Evolutionary conservation across 2,113 vertebrate species (phyloP).

Genomic region (Nerophis ophidion): DNA sequence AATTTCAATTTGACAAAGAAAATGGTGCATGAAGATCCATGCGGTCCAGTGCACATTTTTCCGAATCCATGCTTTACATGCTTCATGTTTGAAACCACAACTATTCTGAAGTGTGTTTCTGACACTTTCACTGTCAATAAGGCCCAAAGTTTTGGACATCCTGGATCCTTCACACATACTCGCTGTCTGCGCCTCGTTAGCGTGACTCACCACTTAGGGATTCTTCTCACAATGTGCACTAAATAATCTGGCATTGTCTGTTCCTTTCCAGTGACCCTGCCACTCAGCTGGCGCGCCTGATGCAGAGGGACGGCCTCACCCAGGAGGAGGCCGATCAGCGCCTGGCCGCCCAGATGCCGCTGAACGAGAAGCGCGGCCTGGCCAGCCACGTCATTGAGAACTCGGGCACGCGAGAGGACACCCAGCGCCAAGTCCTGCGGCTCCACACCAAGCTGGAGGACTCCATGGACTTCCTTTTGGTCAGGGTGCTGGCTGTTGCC

Average conservation of each 20-base stretch:
- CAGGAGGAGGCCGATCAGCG: constrained; percentile 80
- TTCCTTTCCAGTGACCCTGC: constrained; percentile 77
- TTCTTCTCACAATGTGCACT: constrained; percentile 39
- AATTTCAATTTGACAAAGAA: no score
- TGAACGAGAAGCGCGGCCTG: constrained; percentile 82
- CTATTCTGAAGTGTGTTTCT: constrained; percentile 16
- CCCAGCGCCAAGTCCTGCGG: constrained; percentile 79
- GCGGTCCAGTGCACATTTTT: background rate
- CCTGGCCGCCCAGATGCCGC: constrained; percentile 84
- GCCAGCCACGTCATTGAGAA: constrained; percentile 89
- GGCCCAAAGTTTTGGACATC: constrained; percentile 4
- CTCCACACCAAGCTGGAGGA: constrained; percentile 80
- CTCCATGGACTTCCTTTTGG: constrained; percentile 84
- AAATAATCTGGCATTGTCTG: constrained; percentile 37
- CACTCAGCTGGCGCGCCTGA: constrained; percentile 82
- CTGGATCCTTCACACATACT: constrained; percentile 1
- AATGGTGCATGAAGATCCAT: no score
- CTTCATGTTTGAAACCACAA: constrained; percentile 12
- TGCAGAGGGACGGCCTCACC: constrained; percentile 76
- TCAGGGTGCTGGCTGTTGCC: constrained; percentile 68
- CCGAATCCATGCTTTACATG: background rate
- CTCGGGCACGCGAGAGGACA: constrained; percentile 77
- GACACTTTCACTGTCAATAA: constrained; percentile 20
- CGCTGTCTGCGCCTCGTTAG: constrained; percentile 19
- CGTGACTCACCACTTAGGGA: constrained; percentile 25